Evolutionary conservation across 2,113 vertebrate genomes (phyloP), one percentile per base, ranked within the genome.

Genomic region (Lophura nycthemera): DNA sequence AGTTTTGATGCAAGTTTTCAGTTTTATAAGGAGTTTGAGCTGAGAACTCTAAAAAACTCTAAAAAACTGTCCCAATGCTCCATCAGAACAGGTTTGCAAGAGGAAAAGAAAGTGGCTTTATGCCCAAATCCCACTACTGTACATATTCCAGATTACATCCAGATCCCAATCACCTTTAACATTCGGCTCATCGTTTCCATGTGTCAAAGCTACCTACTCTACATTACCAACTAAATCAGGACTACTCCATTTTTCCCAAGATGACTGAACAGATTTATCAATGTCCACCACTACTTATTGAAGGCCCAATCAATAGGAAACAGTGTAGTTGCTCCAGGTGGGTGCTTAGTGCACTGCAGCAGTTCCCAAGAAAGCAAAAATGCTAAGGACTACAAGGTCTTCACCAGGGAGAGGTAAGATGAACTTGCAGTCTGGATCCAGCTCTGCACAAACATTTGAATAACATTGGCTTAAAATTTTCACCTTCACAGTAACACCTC

Each of bases 291-390:
- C 70, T 67, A 67, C 63, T 88, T 48, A 67, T 0, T 50, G 38
- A 81, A 81, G 47, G 77, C 6, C 7, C 9, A 67, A 22, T 71
- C 60, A 45, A 42, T 0, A 71, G 64, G 36, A 91, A 89, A 27
- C 10, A 24, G n/a, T 0, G 0, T 10, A 21, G 60, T 9, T 67
- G 48, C 45, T 74, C 29, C 60, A 71, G 20, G 19, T 7, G 7
- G 59, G 32, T 80, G 25, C 25, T 10, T 79, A 59, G 47, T 29
- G 85, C 27, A 13, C 45, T 27, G 47, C 22, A 63, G 56, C 9
- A 12, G 6, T 80, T 10, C 60, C 36, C 57, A 89, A 34, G 45
- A 57, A 66, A 76, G 2, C 45, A 17, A 86, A 94, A 88, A 85
- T 32, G 30, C 24, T 59, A n/a, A 87, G 71, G 82, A 72, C 32